A percentile compares a stretch with the other conserved stretches of the same genome.
Conservation (phyloP, 2,113 vertebrate species). For the Barbus barbus region DNA sequence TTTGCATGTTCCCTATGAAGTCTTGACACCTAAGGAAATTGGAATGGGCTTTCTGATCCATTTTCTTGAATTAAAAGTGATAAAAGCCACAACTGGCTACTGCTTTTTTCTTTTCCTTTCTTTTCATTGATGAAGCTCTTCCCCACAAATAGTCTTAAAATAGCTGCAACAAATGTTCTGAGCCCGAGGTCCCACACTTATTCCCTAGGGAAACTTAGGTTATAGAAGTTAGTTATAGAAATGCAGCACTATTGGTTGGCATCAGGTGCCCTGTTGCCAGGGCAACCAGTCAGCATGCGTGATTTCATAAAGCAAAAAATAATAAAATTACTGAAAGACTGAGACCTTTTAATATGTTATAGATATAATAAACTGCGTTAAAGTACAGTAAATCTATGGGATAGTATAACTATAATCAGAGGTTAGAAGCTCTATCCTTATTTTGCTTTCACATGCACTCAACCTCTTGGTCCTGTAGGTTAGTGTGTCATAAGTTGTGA, state of each 20-base stretch:
- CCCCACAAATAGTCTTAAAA: background rate
- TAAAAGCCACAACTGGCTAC: background rate
- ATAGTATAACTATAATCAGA: background rate
- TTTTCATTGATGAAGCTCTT: background rate
- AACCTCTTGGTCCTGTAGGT: background rate
- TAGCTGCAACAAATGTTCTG: background rate
- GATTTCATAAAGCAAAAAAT: slow-evolving; percentile 11
- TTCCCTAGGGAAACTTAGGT: slow-evolving; percentile 8
- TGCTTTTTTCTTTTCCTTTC: background rate
- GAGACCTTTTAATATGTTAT: slow-evolving; percentile 22
- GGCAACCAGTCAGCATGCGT: slow-evolving; percentile 42
- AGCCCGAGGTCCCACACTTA: background rate
- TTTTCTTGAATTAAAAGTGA: slow-evolving; percentile 15
- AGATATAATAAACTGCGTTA: background rate
- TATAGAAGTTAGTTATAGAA: slow-evolving; percentile 29
- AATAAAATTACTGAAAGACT: slow-evolving; percentile 26
- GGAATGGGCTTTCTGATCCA: background rate
- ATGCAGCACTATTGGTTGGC: slow-evolving; percentile 38
- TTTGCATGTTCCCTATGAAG: slow-evolving; percentile 16
- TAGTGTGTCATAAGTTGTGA: background rate
- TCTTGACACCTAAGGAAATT: slow-evolving; percentile 13
- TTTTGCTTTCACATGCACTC: background rate
- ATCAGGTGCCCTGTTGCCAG: slow-evolving; percentile 31
- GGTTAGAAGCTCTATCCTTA: background rate
- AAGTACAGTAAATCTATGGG: background rate